phyloP scores from a whole-genome alignment of 2,797 vertebrate genomes.

The Denticeps clupeoides region DNA sequence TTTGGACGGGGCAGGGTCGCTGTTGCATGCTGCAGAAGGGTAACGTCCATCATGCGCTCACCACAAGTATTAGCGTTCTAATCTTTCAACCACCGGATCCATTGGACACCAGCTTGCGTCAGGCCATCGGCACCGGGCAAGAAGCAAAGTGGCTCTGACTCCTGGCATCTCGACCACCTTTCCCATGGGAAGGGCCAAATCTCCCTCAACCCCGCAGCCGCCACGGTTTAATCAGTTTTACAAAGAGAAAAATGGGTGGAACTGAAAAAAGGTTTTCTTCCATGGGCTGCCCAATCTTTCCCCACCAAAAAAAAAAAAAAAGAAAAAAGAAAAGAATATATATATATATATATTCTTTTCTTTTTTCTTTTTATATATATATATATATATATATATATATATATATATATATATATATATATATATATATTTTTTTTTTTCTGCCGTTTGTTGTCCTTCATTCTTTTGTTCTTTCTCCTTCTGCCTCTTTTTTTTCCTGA shows the following conservation, averaged over 20 bases:
- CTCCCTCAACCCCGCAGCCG: slow-evolving; percentile 10
- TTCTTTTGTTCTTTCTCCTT: slow-evolving; percentile 30
- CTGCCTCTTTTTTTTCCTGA: slow-evolving; percentile 39
- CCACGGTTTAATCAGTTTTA: slow-evolving; percentile 16
- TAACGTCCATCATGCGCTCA: slow-evolving; percentile 14
- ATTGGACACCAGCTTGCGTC: slow-evolving; percentile 25
- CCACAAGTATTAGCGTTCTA: slow-evolving; percentile 18
- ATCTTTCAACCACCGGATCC: slow-evolving; percentile 21
- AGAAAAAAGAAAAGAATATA: no score
- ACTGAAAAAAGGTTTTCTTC: no score
- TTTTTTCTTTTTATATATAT: neutral
- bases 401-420: no score
- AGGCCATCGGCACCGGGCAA: slow-evolving; percentile 14
- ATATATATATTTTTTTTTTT: slow-evolving; percentile 4
- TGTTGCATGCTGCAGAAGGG: slow-evolving; percentile 6
- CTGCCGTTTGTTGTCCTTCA: neutral
- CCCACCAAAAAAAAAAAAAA: no score
- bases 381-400: slow-evolving; percentile 31
- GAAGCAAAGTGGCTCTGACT: slow-evolving; percentile 33
- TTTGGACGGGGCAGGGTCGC: neutral
- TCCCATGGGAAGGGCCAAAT: slow-evolving; percentile 25
- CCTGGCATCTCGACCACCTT: slow-evolving; percentile 20
- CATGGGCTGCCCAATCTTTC: slow-evolving; percentile 27
- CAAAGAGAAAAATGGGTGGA: slow-evolving; percentile 14
- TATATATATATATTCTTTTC: no score